Percentiles rank a stretch among this genome's conserved stretches.
These are phyloP conservation scores for Lepidotrigona ventralis DNA, from an alignment of 1,140 invertebrate species.

Conservation along the genomic window DNA sequence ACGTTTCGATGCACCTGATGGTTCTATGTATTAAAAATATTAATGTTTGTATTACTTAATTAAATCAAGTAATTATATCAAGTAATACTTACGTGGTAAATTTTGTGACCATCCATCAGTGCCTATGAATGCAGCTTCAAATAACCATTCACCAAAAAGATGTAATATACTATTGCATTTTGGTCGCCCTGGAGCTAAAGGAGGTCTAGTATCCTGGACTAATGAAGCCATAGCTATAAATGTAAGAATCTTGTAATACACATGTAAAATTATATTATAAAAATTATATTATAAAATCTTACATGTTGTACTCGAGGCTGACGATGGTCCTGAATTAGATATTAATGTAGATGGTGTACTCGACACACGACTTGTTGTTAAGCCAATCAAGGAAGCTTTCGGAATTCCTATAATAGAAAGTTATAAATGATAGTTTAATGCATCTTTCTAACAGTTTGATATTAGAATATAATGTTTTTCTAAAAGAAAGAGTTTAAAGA, in stretches of 20 bases:
- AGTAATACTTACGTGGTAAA: constrained; percentile 78
- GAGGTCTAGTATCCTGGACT: constrained; percentile 81
- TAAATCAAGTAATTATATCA: not conserved
- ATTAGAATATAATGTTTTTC: constrained; percentile 9
- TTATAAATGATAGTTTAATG: not conserved
- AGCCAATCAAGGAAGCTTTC: constrained; percentile 88
- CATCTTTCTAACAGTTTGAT: not conserved
- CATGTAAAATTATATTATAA: constrained; percentile 8
- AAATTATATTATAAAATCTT: constrained; percentile 71
- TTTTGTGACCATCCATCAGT: constrained; percentile 83
- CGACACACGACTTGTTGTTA: constrained; percentile 85
- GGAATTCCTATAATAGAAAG: constrained; percentile 84
- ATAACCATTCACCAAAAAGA: constrained; percentile 97
- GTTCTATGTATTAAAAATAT: constrained; percentile 72
- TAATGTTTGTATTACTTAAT: constrained; percentile 3
- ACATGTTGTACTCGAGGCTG: constrained; percentile 84
- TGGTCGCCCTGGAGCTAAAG: constrained; percentile 88
- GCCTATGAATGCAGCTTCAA: constrained; percentile 95
- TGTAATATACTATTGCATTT: constrained; percentile 97
- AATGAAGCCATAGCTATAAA: constrained; percentile 81
- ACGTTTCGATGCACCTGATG: constrained; percentile 79
- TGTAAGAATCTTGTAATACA: constrained; percentile 19
- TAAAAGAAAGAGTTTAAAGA: constrained; percentile 15
- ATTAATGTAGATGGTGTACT: constrained; percentile 85
- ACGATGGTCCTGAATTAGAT: constrained; percentile 86